A percentile compares a stretch with the other conserved stretches of the same genome.
Conservation (phyloP, 2,888 invertebrate genomes). For the Dermolepida albohirtum region DNA sequence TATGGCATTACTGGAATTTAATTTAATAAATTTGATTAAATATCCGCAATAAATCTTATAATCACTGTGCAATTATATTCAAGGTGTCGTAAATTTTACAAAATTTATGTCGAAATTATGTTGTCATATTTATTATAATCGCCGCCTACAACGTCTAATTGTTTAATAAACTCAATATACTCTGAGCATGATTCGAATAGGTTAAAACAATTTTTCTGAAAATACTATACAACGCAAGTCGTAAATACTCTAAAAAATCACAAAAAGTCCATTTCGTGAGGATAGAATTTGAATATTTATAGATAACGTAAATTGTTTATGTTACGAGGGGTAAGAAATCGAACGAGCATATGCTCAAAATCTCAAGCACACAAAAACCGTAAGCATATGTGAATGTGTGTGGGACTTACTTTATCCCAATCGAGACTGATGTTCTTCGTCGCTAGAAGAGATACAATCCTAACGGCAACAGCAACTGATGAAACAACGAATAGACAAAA, state of each 20-base stretch:
- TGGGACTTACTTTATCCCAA: constrained; percentile 40
- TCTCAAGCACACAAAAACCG: constrained; percentile 30
- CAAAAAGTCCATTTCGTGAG: constrained; percentile 30
- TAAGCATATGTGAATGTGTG: constrained; percentile 19
- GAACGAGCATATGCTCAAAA: constrained; percentile 31
- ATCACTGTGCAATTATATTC: no score
- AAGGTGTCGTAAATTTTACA: no score
- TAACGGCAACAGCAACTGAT: constrained; percentile 17
- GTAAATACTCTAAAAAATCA: constrained; percentile 8
- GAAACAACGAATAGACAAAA: constrained; percentile 38
- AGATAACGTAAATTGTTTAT: constrained; percentile 42
- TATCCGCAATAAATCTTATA: no score
- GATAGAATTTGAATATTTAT: constrained; percentile 43
- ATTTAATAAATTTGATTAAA: no score
- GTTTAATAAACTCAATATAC: no score
- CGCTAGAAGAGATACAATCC: constrained; percentile 10
- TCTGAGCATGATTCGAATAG: no score
- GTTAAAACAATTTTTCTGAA: no score
- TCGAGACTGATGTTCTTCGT: constrained; percentile 9
- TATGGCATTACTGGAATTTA: no score
- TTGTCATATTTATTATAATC: no score
- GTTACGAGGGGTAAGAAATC: constrained; percentile 36
- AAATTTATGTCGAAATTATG: no score
- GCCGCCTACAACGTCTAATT: no score
- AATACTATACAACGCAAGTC: not conserved